Percentiles rank a stretch among this genome's conserved stretches.
Evolutionary conservation across 2,113 vertebrate species (phyloP).

Genomic region (Chaetops frenatus): DNA sequence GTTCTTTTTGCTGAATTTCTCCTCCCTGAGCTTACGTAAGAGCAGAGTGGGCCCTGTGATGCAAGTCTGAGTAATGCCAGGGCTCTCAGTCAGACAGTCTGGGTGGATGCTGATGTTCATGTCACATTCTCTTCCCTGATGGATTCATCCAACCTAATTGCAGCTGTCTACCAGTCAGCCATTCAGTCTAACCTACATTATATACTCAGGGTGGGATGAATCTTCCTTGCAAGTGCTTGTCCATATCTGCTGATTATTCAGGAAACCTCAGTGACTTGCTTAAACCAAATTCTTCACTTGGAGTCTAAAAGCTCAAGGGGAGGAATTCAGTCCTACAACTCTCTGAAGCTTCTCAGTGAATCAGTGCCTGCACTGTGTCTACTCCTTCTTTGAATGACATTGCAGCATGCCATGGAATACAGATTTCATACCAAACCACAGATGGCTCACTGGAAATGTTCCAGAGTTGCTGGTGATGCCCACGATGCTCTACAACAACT

Average conservation of each 20-base stretch:
- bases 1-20: background rate
- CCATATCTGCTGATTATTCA: background rate
- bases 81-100: background rate
- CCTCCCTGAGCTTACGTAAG: background rate
- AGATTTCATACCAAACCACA: constrained; percentile 29
- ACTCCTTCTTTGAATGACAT: background rate
- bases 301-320: background rate
- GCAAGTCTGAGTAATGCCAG: background rate
- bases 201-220: background rate
- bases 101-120: background rate
- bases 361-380: background rate
- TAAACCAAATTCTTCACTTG: background rate
- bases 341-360: background rate
- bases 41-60: background rate
- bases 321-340: background rate
- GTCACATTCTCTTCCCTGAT: background rate
- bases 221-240: background rate
- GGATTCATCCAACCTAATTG: background rate
- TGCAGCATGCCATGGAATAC: background rate
- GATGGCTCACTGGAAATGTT: background rate
- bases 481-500: background rate
- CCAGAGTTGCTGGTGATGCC: background rate
- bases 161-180: constrained; percentile 10
- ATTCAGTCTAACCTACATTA: background rate
- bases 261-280: background rate